Base-by-base conservation (phyloP, 2,113 vertebrate species). In the Hippocampus zosterae region DNA sequence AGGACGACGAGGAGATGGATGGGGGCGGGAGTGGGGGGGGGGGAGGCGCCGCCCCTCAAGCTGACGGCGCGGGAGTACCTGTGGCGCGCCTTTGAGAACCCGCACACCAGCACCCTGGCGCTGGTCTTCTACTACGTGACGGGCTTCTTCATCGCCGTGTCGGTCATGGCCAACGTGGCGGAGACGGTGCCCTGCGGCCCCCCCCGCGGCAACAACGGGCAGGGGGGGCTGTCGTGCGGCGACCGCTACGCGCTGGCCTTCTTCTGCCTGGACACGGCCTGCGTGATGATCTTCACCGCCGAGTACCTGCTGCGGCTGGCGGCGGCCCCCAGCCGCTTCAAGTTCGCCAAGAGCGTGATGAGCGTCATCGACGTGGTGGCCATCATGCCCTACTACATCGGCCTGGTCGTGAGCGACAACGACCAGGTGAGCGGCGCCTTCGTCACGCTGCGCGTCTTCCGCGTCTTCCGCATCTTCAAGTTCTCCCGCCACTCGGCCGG, bases 381-480 rank as follows among this genome's bases (percentile, higher is more conserved):
- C 85, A 99, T 99, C 92, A 96, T 99, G 92, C 97, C 97, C 0
- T 99, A 99, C 72, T 99, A 99, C 87, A 98, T 99, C 78, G 97
- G 94, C 63, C 90, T 99, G 88, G 94, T 99, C 84, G 99, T 99
- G 97, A 95, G 95, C 10, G 95, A 99, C 92, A 99, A 99, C 0
- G 97, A 99, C 92, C 97, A 99, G 79, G 97, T 99, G 81, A 98
- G 97, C 75, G 97, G 97, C 6, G 97, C 97, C 73, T 99, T 99
- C 83, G 97, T 99, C 88, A 99, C 97, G 5, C 90, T 99, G 13
- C 91, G 97, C 66, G 97, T 99, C 85, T 99, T 99, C 91, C 92
- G 97, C n/a, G 97, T 99, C 78, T 99, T 99, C 93, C 92, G 97
- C 89, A 99, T 99, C 93, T 99, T 99, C 92, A 99, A 99, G 85